Base-by-base conservation (phyloP, 2,888 invertebrate genomes). In the Bombylius major region DNA sequence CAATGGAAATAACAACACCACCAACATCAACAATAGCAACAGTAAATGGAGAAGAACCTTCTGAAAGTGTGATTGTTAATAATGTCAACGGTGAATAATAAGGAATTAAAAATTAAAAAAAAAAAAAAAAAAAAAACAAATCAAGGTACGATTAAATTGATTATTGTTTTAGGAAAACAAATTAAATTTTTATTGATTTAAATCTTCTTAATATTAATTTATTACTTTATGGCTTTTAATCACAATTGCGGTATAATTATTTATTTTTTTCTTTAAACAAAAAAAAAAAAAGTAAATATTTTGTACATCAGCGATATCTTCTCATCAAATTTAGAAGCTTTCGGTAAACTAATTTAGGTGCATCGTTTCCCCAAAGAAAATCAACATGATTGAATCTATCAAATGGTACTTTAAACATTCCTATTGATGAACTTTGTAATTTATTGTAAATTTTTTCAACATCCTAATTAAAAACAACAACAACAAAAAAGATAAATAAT, bases 381-480 rank as follows among this genome's bases (percentile, higher is more conserved):
- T 88, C 87, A 13, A 87, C 72, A 63, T 88, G 88, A 67, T 85
- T 87, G 65, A 87, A 88, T 54, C 80, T 76, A 49, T 80, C 73
- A 51, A 78, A 71, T 0, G 82, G 78, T 12, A 88, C 79, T 62
- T 79, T 71, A 62, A 81, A 82, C 65, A 79, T 74, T 42, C 79
- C 81, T 51, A 81, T 75, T 3, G 70, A 51, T 5, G 53, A 54
- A 32, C 11, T 51, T 50, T 58, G 53, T 45, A 56, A 44, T 33
- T 47, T 45, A 1, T 44, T 33, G n/a, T 51, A 60, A 23, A 60
- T 39, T 51, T 51, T 56, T 44, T 60, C 56, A 12, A 60, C 59
- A 52, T 60, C 59, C 58, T 59, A 31, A 23, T 54, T 55, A 11
- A 14, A 46, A 23, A 52, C n/a, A 31, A 36, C 44, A 11, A 36